Percentiles rank a stretch among this genome's conserved stretches.
Evolutionary conservation across 2,888 invertebrate genomes (phyloP).

Genomic region (Torymus aiolomorphi): DNA sequence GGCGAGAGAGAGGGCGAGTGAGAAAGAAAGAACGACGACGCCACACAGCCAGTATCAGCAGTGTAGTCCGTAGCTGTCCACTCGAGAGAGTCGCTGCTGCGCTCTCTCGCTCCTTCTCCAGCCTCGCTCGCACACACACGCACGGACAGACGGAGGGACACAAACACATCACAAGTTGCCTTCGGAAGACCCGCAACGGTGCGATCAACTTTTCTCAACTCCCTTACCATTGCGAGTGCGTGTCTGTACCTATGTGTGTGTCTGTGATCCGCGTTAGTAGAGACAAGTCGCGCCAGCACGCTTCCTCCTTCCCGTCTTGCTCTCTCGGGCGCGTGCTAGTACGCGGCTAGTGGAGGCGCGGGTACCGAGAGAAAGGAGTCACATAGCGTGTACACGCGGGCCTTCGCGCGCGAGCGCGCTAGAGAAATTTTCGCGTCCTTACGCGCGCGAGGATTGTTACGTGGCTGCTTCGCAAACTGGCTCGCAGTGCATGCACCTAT

Average conservation of each 20-base stretch:
- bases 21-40: constrained; percentile 50
- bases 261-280: no score
- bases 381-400: no score
- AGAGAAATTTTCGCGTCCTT: neutral
- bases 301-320: neutral
- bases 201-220: no score
- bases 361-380: neutral
- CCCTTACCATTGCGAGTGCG: no score
- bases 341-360: neutral
- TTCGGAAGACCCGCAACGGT: no score
- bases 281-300: no score
- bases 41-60: constrained; percentile 25
- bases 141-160: no score
- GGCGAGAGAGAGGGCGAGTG: neutral
- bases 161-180: no score
- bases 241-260: no score
- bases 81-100: constrained; percentile 9
- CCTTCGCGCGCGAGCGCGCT: neutral
- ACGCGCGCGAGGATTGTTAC: neutral
- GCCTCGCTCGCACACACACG: neutral
- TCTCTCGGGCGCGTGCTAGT: neutral
- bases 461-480: neutral
- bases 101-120: neutral
- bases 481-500: neutral
- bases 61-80: constrained; percentile 1